phyloP scores from a whole-genome alignment of 2,888 invertebrate genomes.

The Agonopterix alstromeriana region DNA sequence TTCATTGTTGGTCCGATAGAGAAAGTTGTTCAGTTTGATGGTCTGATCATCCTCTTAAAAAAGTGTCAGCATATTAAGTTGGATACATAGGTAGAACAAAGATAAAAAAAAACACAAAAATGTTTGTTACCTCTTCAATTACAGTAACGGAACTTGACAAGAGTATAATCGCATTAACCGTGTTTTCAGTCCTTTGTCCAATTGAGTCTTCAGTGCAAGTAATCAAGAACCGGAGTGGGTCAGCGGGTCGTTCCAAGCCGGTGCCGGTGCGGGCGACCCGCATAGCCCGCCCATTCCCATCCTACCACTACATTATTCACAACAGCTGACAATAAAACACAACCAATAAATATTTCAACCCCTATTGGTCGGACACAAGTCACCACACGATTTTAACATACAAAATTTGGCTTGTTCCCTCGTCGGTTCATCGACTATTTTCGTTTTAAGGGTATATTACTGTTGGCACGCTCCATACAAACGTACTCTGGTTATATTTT shows the following conservation, averaged over 20 bases:
- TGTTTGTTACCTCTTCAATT: background rate
- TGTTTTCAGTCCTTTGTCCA: slow-evolving; percentile 58
- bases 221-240: slow-evolving; percentile 56
- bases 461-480: no score
- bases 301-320: slow-evolving; percentile 46
- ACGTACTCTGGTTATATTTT: no score
- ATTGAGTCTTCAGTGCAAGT: slow-evolving; percentile 58
- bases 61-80: no score
- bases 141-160: slow-evolving; percentile 26
- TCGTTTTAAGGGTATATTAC: no score
- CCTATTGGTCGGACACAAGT: slow-evolving; percentile 20
- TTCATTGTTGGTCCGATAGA: no score
- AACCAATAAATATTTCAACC: slow-evolving; percentile 46
- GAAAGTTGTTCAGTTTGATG: no score
- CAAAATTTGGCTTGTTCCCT: no score
- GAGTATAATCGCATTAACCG: slow-evolving; percentile 52
- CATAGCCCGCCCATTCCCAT: slow-evolving; percentile 29
- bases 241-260: slow-evolving; percentile 51
- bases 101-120: no score
- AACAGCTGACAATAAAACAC: slow-evolving; percentile 38
- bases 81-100: no score
- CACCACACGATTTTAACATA: background rate
- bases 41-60: no score
- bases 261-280: slow-evolving; percentile 22
- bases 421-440: no score